Percentiles rank a stretch among this genome's conserved stretches.
Conservation (phyloP, 2,888 invertebrate genomes). For the Tiliacea citrago region DNA sequence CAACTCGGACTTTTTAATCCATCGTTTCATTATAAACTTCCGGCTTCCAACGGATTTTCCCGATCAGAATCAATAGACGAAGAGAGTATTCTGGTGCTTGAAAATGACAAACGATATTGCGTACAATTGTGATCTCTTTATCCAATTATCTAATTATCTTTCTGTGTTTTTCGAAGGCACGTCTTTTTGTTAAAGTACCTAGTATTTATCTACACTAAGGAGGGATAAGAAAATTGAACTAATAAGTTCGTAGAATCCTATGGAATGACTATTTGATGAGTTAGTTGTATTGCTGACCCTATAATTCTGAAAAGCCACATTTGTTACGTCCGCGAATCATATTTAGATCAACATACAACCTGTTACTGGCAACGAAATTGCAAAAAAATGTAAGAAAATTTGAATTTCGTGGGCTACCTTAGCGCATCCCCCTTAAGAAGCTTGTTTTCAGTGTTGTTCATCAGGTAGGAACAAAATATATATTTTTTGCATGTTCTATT, state of each 20-base stretch:
- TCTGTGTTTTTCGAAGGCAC: background rate
- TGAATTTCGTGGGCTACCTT: no score
- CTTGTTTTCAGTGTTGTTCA: background rate
- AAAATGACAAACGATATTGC: conserved; percentile 20
- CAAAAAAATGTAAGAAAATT: no score
- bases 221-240: background rate
- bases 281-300: no score
- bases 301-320: no score
- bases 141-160: conserved; percentile 33
- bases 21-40: conserved; percentile 16
- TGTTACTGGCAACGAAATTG: no score
- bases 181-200: conserved; percentile 23
- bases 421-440: background rate
- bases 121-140: conserved; percentile 33
- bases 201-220: background rate
- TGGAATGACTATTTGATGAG: no score
- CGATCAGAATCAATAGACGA: conserved; percentile 24
- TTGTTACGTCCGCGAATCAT: no score
- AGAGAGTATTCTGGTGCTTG: conserved; percentile 12
- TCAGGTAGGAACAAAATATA: background rate
- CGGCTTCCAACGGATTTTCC: conserved; percentile 25
- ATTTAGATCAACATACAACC: no score
- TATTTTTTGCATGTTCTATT: background rate
- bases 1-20: conserved; percentile 28
- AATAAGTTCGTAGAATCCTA: no score